phyloP scores from a whole-genome alignment of 37 sponge, comb jelly and placozoan genomes.

The Eunapius fragilis region DNA sequence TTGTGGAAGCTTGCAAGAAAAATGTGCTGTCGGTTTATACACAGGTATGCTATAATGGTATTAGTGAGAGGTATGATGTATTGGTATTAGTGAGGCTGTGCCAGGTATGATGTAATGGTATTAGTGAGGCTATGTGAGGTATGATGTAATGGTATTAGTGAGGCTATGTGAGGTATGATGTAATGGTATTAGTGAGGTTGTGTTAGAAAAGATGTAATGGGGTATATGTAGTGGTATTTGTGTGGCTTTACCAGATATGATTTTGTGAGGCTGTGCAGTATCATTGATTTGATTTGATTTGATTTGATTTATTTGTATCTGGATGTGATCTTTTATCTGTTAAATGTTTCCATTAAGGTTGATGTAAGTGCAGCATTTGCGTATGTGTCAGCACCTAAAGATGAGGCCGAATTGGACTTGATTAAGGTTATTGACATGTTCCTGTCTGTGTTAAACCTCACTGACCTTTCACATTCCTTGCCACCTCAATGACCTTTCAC shows the following conservation, averaged over 20 bases:
- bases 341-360: slow-evolving; percentile 22
- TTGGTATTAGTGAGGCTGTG: background rate
- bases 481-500: no score
- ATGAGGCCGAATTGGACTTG: slow-evolving; percentile 69
- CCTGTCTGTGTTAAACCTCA: background rate
- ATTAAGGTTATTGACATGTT: slow-evolving; percentile 59
- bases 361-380: slow-evolving; percentile 88
- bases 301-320: no score
- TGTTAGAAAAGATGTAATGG: no score
- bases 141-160: background rate
- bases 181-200: no score
- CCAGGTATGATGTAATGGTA: no score
- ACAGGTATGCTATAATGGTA: background rate
- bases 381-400: slow-evolving; percentile 82
- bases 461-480: background rate
- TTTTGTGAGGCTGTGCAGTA: no score
- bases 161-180: no score
- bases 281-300: no score
- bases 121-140: no score
- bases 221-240: background rate
- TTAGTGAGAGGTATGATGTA: no score
- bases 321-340: background rate
- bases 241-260: no score
- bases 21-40: slow-evolving; percentile 11
- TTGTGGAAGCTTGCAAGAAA: slow-evolving; percentile 75